Evolutionary conservation across 2,113 vertebrate species (phyloP).

Genomic region (Diphyllodes magnificus): DNA sequence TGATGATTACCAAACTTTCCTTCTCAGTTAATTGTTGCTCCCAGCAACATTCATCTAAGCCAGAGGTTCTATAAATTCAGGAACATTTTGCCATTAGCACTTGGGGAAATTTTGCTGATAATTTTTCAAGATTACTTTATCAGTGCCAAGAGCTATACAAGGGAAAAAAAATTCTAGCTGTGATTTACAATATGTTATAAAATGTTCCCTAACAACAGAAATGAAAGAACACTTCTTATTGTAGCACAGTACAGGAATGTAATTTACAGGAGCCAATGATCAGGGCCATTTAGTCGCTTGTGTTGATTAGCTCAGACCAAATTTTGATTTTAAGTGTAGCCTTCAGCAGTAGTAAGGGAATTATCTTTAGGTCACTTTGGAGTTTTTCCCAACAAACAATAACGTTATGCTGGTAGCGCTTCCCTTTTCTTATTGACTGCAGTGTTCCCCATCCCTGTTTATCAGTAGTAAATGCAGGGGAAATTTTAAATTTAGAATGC

Average conservation of each 20-base stretch:
- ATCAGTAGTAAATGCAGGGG: not conserved
- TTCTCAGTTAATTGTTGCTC: not conserved
- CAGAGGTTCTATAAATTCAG: not conserved
- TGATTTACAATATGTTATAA: slow-evolving; percentile 22
- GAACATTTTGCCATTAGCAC: not conserved
- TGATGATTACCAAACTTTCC: not conserved
- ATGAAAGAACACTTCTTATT: not conserved
- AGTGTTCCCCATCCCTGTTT: not conserved
- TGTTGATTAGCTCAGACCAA: not conserved
- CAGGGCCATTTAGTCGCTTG: not conserved
- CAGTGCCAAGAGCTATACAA: not conserved
- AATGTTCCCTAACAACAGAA: not conserved
- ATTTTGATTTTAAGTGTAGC: not conserved
- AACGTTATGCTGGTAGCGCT: not conserved
- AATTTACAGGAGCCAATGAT: not conserved
- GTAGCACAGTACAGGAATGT: not conserved
- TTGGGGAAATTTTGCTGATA: not conserved
- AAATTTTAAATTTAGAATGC: not conserved
- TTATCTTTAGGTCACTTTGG: not conserved
- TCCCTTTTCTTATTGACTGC: not conserved
- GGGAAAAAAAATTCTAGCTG: not conserved
- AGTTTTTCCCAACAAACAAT: not conserved
- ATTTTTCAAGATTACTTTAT: not conserved
- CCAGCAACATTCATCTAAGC: not conserved
- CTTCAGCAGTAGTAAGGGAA: not conserved